Evolutionary conservation across 2,797 vertebrate genomes (phyloP).

Genomic region (Spatula clypeata): DNA sequence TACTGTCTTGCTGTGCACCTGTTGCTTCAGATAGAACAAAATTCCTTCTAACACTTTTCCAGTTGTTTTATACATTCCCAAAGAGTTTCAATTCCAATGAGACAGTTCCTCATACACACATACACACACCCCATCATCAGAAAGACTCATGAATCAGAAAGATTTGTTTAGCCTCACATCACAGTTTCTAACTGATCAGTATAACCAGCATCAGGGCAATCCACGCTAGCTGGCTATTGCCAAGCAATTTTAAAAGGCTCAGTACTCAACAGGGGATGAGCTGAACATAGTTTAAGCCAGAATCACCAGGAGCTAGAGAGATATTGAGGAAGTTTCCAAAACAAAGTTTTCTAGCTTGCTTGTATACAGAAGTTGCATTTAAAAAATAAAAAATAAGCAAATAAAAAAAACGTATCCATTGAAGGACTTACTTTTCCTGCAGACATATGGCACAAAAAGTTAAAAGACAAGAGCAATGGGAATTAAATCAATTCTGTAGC

Average conservation of each 20-base stretch:
- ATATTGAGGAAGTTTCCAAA: background rate
- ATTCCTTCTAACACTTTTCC: background rate
- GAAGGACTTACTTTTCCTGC: background rate
- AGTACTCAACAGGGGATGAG: background rate
- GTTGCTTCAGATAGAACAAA: background rate
- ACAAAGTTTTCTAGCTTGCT: background rate
- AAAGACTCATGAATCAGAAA: fast-evolving
- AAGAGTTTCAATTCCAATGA: background rate
- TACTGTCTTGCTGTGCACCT: background rate
- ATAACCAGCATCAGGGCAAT: background rate
- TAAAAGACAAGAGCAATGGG: background rate
- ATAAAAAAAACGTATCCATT: background rate
- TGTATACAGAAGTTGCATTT: background rate
- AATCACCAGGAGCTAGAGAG: background rate
- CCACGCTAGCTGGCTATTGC: background rate
- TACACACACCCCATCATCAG: too few relatives aligned
- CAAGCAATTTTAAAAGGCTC: background rate
- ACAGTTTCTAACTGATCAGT: background rate
- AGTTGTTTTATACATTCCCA: background rate
- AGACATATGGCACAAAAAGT: background rate
- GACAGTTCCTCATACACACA: too few relatives aligned
- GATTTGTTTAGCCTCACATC: background rate
- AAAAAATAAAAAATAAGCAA: background rate
- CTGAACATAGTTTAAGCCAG: background rate
- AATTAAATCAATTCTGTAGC: background rate